Evolutionary conservation across 1,140 invertebrate species (phyloP).

Genomic region (Drosophila obscura): DNA sequence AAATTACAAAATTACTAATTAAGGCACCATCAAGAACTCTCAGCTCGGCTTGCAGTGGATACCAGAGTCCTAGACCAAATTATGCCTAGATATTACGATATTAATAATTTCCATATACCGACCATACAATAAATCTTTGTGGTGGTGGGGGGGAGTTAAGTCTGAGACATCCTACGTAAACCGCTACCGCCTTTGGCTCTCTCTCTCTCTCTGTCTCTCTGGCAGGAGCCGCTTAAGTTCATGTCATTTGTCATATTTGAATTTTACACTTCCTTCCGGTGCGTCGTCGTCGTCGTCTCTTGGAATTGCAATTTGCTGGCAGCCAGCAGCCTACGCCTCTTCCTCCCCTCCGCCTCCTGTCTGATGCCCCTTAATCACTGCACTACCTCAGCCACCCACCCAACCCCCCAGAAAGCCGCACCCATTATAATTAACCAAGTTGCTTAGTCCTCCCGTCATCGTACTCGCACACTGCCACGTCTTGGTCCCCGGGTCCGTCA

Average conservation of each 20-base stretch:
- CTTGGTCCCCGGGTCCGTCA: conserved; percentile 1
- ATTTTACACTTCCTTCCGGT: conserved; percentile 83
- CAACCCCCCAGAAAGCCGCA: conserved; percentile 32
- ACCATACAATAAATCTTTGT: conserved; percentile 69
- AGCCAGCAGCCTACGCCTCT: background rate
- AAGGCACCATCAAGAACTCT: conserved; percentile 38
- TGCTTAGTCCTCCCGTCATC: conserved; percentile 41
- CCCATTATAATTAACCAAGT: conserved; percentile 79
- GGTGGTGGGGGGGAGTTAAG: conserved; percentile 10
- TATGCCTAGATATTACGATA: conserved; percentile 76
- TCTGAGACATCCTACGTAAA: conserved; percentile 9
- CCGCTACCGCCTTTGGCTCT: background rate
- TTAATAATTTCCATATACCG: conserved; percentile 77
- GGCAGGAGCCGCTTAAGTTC: conserved; percentile 73
- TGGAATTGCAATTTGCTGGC: conserved; percentile 71
- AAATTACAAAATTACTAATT: conserved; percentile 81
- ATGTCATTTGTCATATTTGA: conserved; percentile 83
- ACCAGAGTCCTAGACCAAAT: conserved; percentile 32
- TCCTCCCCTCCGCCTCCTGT: background rate
- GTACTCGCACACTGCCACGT: conserved; percentile 1
- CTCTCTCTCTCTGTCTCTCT: conserved; percentile 6
- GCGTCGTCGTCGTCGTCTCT: conserved; percentile 49
- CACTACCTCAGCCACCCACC: conserved; percentile 11
- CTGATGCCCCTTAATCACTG: conserved; percentile 52
- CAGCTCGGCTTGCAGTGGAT: background rate